Base-by-base conservation (phyloP, 1,140 invertebrate genomes). In the Ruditapes philippinarum region DNA sequence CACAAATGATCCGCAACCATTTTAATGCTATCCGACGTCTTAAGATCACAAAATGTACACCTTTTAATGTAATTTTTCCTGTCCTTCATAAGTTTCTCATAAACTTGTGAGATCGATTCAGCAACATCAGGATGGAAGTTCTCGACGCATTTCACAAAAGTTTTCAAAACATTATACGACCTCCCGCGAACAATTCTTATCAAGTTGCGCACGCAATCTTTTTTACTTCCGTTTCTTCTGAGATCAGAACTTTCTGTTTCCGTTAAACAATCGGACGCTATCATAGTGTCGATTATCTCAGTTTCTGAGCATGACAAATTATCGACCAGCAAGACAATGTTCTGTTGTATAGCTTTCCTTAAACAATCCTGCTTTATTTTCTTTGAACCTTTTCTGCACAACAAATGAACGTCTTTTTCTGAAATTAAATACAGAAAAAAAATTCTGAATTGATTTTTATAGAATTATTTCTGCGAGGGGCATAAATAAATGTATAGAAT, bases 181-280 rank as follows among this genome's bases (percentile, higher is more conserved):
- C 80, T n/a, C 19, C 80, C 38, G 45, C 33, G 65, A 36, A 82
- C 60, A 3, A 68, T 82, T n/a, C 80, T 33, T 19, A 82, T 36
- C 60, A 82, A 40, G 54, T 82, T 82, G 17, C 80, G 33, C 33
- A 82, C 80, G 9, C 33, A 12, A 31, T 82, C 80, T 36, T 45
- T 62, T 17, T 36, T 17, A 36, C 38, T 82, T 60, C 25, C 28
- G 33, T 22, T 60, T 4, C 40, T 25, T 11, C 54, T 12, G 5
- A 82, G 7, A n/a, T 82, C 80, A 36, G 57, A 38, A 68, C 80
- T 62, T 65, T 82, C 80, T 1, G 51, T 40, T 40, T 82, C 80
- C 38, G 80, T 82, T 22, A 82, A n/a, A 45, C 80, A 82, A 12
- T 65, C 60, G 1, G 31, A 36, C 22, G 33, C 36, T 62, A 82